Evolutionary conservation across 1,140 invertebrate species (phyloP), one percentile per base, ranked within the genome.

Genomic region (Calycopis cecrops): DNA sequence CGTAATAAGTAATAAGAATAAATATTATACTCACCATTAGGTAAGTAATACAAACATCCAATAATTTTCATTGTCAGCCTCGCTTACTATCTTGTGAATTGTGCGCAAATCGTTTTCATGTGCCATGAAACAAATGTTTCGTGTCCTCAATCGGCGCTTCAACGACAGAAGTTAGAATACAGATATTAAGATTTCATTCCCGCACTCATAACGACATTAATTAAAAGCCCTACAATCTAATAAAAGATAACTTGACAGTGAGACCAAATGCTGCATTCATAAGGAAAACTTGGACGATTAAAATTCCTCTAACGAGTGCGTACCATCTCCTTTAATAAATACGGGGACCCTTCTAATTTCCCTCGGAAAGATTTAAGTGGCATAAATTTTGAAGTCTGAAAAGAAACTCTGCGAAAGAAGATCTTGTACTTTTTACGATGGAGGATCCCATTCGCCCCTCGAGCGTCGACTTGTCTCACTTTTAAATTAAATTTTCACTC

Each of bases 401-500:
- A 85, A 85, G 81, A 85, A 84, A 87, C 79, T 82, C 76, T 59
- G 69, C 63, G 74, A 81, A 84, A 85, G 81, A 85, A 84, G 78
- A 77, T 67, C 78, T 78, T 82, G 79, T 82, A 81, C 79, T 82
- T 87, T 86, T 87, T 85, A 87, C 79, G 81, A 83, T 69, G 73
- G 65, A 61, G 71, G 74, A 80, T 82, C 79, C 73, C 79, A 84
- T 83, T 83, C 81, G 72, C 76, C 84, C 85, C 81, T 79, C 72
- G 67, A 73, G 67, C 77, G 75, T 65, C 79, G 79, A 85, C 68
- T 83, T 84, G 81, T 85, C 81, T 83, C 79, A 78, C 84, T 86
- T 87, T 88, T 86, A 88, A 88, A 88, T 88, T 88, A 88, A 88
- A 88, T 88, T 88, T 88, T 88, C 84, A 87, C 87, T 88, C 85